A percentile compares a stretch with the other conserved stretches of the same genome.
phyloP scores from a whole-genome alignment of 1,140 invertebrate species.

The Camponotus vicinus region DNA sequence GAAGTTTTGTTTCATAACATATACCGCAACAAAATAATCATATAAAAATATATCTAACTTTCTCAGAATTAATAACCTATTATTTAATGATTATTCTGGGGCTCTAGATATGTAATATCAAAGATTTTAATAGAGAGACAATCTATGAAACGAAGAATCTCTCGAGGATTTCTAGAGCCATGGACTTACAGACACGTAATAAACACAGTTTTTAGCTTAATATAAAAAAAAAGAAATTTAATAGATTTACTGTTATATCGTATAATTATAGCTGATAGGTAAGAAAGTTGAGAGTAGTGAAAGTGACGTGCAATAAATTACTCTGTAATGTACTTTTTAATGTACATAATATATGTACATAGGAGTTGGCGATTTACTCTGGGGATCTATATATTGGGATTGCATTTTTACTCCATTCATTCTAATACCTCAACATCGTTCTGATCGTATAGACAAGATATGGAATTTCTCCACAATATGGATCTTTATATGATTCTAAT shows the following conservation, averaged over 20 bases:
- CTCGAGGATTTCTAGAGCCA: neutral
- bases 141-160: neutral
- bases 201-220: neutral
- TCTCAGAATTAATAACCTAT: neutral
- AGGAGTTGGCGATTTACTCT: neutral
- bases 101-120: neutral
- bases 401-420: slow-evolving; percentile 8
- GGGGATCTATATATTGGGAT: too few relatives aligned
- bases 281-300: slow-evolving; percentile 55
- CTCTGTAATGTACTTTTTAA: neutral
- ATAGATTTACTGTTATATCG: slow-evolving; percentile 11
- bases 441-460: neutral
- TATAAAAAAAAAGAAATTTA: slow-evolving; percentile 6
- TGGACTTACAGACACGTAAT: neutral
- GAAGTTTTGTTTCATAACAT: neutral
- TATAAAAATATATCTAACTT: neutral
- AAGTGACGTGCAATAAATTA: slow-evolving; percentile 42
- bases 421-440: neutral
- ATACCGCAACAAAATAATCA: too few relatives aligned
- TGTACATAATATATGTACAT: neutral
- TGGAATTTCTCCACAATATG: neutral
- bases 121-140: neutral
- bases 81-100: neutral
- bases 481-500: neutral
- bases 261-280: slow-evolving; percentile 1